Base-by-base conservation (phyloP, 2,113 vertebrate species). In the Isichthys henryi region DNA sequence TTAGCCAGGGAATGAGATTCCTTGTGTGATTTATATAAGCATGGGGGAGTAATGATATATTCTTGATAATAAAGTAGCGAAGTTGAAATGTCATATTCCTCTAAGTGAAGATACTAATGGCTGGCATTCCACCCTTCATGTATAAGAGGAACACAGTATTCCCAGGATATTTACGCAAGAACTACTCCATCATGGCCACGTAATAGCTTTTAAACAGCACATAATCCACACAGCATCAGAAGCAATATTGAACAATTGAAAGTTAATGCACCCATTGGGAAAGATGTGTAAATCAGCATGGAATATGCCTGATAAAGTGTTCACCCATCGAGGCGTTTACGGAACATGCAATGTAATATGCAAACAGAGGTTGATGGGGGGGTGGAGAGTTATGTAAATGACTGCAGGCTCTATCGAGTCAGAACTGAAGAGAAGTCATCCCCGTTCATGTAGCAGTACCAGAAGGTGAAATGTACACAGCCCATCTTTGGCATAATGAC, bases 131-230 rank as follows among this genome's bases (percentile, higher is more conserved):
- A 86, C 21, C n/a, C 82, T 15, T 74, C 35, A 13, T 74, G 15
- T 77, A 50, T 3, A 56, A 5, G 27, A 46, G 66, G n/a, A 15
- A 31, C 52, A 46, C 23, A n/a, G 39, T 53, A 87, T 80, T 90
- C 66, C 87, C 87, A 35, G 87, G 17, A 46, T 56, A 27, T 15
- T 46, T 53, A 91, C 85, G 39, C 80, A 80, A 90, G 66, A 83
- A 89, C 9, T 27, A 88, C 87, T 90, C 89, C 35, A 48, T 89
- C 70, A 92, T 88, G 62, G 84, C 87, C 84, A 43, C 46, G 88
- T 91, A 90, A 92, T 92, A 80, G 89, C 90, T 91, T 92, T 88
- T 66, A 89, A 90, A 91, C 84, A 89, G 56, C 89, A 43, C 70
- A 74, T 39, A 74, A n/a, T 66, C 53, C 23, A 88, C 89, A 91